Percentiles rank a stretch among this genome's conserved stretches.
Evolutionary conservation across 2,797 vertebrate genomes (phyloP).

Genomic region (Scomberomorus guttatus): DNA sequence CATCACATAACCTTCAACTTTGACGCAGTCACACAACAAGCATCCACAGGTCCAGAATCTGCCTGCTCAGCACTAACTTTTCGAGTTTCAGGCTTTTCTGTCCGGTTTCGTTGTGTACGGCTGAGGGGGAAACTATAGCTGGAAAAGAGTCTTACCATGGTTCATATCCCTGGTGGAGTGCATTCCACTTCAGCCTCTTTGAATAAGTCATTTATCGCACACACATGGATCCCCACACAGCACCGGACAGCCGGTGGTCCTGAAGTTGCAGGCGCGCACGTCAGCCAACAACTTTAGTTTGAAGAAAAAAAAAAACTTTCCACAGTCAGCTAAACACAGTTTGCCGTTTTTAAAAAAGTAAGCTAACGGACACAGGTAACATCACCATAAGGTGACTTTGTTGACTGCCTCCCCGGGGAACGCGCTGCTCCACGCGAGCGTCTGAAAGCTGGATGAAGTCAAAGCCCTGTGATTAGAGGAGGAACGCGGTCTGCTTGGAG

Average conservation of each 20-base stretch:
- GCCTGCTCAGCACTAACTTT: conserved; percentile 39
- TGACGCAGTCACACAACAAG: background rate
- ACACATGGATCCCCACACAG: conserved; percentile 11
- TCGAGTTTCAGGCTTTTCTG: background rate
- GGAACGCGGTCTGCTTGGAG: background rate
- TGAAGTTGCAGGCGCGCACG: conserved; percentile 54
- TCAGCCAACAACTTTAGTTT: background rate
- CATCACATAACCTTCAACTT: background rate
- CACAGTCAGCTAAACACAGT: accelerated
- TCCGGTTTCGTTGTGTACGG: background rate
- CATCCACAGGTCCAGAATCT: conserved; percentile 24
- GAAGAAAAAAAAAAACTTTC: background rate
- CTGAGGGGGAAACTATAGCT: background rate
- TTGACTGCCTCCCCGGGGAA: background rate
- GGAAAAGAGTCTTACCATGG: conserved; percentile 63
- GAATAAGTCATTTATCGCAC: conserved; percentile 9
- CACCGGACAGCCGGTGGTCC: conserved; percentile 62
- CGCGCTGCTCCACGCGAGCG: conserved; percentile 22
- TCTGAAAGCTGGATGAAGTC: conserved; percentile 39
- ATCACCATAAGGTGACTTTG: too few relatives aligned
- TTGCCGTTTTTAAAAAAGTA: too few relatives aligned
- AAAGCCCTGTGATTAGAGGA: conserved; percentile 36
- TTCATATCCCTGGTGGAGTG: conserved; percentile 26
- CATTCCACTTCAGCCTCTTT: conserved; percentile 33
- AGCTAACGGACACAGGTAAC: background rate